phyloP scores from a whole-genome alignment of 2,113 vertebrate genomes.

The Clupea harengus region DNA sequence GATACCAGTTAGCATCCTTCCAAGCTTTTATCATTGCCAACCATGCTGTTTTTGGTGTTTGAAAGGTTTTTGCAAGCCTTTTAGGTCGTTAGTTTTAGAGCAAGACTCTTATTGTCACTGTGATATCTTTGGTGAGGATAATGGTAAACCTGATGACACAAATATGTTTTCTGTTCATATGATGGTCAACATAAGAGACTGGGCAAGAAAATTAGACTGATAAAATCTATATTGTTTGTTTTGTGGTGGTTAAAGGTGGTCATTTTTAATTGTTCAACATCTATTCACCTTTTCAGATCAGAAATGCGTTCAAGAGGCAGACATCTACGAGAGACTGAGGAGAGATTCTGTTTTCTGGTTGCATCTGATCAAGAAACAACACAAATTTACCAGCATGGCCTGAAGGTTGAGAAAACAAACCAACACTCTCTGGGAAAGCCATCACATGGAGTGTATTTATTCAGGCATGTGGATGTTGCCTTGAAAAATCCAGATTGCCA shows the following conservation, averaged over 20 bases:
- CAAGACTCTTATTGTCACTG: neutral
- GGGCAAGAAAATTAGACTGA: neutral
- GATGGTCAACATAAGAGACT: neutral
- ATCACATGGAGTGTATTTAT: constrained; percentile 54
- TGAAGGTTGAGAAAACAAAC: constrained; percentile 36
- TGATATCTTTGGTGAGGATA: too few species aligned
- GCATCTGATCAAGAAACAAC: constrained; percentile 35
- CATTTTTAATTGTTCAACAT: neutral
- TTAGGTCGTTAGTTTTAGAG: neutral
- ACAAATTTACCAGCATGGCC: constrained; percentile 48
- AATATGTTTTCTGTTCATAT: neutral
- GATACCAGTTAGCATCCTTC: neutral
- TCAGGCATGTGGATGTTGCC: constrained; percentile 55
- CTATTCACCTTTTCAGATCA: constrained; percentile 37
- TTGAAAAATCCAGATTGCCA: constrained; percentile 37
- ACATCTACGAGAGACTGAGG: constrained; percentile 55
- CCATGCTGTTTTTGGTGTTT: neutral
- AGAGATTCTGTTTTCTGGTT: constrained; percentile 54
- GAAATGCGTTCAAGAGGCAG: constrained; percentile 58
- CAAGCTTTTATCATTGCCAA: too few species aligned
- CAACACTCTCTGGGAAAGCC: constrained; percentile 54
- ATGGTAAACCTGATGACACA: too few species aligned
- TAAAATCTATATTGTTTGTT: neutral
- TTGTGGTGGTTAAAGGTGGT: neutral
- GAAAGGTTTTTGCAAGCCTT: neutral